A percentile compares a stretch with the other conserved stretches of the same genome.
Evolutionary conservation across 1,140 invertebrate species (phyloP).

Genomic region (Manduca sexta): DNA sequence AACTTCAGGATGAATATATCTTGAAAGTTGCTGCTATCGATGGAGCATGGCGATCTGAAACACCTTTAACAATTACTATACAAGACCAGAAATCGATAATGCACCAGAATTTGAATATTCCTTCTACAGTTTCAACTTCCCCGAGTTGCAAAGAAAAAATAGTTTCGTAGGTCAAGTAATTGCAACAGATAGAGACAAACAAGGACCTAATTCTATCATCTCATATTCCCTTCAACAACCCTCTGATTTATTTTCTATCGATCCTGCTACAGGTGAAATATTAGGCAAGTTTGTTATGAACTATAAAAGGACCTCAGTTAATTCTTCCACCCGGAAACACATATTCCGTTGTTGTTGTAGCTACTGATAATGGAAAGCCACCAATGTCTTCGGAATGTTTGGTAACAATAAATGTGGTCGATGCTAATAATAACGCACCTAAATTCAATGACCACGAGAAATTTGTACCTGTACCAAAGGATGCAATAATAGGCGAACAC

Average conservation of each 20-base stretch:
- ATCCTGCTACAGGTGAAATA: constrained; percentile 92
- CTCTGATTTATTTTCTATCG: constrained; percentile 91
- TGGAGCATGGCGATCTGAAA: constrained; percentile 91
- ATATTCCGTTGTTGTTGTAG: constrained; percentile 88
- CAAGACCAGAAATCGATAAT: constrained; percentile 97
- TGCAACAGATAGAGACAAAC: constrained; percentile 91
- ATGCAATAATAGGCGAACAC: constrained; percentile 79
- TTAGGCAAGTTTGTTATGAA: constrained; percentile 87
- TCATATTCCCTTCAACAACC: constrained; percentile 93
- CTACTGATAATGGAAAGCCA: constrained; percentile 94
- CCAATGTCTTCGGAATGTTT: constrained; percentile 89
- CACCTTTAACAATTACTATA: constrained; percentile 92
- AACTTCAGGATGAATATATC: constrained; percentile 93
- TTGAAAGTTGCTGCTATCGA: constrained; percentile 90
- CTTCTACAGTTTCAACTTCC: constrained; percentile 92
- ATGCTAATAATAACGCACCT: constrained; percentile 92
- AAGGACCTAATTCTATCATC: constrained; percentile 94
- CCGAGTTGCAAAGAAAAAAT: constrained; percentile 85
- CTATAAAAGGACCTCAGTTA: constrained; percentile 86
- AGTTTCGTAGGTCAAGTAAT: constrained; percentile 91
- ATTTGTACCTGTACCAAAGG: constrained; percentile 88
- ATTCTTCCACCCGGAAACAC: constrained; percentile 90
- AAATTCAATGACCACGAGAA: constrained; percentile 83
- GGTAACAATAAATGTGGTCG: constrained; percentile 90
- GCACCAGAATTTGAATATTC: constrained; percentile 92